phyloP scores from a whole-genome alignment of 2,888 invertebrate species.

The Flexamia atlantica region DNA sequence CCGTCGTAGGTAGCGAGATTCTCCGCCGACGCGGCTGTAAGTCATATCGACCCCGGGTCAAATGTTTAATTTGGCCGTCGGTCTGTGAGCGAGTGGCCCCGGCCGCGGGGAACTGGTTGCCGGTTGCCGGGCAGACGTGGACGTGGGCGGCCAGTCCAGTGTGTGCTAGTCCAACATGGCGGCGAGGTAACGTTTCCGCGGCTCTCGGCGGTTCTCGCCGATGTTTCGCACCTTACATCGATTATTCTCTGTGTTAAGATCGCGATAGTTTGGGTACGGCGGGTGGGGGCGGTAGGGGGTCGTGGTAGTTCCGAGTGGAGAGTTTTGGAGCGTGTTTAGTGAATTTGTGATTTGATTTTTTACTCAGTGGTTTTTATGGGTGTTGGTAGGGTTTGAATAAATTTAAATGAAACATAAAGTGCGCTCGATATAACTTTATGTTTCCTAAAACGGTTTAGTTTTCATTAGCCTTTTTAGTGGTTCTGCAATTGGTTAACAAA shows the following conservation, averaged over 20 bases:
- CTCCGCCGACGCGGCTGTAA: neutral
- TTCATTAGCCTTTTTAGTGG: no score
- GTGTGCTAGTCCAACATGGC: constrained; percentile 45
- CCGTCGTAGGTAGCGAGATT: no score
- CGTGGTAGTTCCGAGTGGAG: no score
- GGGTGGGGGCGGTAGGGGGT: no score
- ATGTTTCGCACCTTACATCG: neutral
- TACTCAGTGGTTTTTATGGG: no score
- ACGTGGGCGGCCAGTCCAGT: constrained; percentile 18
- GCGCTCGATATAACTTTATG: no score
- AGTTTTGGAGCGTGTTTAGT: no score
- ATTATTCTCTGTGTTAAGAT: neutral
- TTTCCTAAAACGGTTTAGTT: no score
- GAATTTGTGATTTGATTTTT: no score
- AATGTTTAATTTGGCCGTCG: neutral
- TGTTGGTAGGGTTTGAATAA: no score
- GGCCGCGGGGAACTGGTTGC: constrained; percentile 3
- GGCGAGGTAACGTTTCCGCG: constrained; percentile 11
- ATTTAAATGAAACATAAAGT: no score
- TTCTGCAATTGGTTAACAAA: no score
- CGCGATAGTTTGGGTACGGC: neutral
- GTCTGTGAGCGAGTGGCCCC: neutral
- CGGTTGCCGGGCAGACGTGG: neutral
- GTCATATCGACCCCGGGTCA: constrained; percentile 14
- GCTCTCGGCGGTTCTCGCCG: neutral